phyloP scores from a whole-genome alignment of 2,888 invertebrate species.

The Ophion obscuratus region DNA sequence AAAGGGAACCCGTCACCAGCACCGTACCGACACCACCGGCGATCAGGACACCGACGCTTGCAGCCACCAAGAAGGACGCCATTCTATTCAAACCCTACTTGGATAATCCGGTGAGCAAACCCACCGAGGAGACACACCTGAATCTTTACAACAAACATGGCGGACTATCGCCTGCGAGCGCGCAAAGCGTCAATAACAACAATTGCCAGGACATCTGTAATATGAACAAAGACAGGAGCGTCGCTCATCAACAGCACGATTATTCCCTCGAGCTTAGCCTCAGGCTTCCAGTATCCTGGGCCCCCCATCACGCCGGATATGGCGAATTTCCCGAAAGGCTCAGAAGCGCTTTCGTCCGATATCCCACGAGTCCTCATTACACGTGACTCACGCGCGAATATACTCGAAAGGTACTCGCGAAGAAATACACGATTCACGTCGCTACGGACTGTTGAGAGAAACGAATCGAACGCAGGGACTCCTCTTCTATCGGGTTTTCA shows the following conservation, averaged over 20 bases:
- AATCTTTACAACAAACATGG: conserved; percentile 65
- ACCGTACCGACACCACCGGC: conserved; percentile 74
- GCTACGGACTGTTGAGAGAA: conserved; percentile 9
- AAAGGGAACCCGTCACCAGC: conserved; percentile 76
- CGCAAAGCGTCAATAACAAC: conserved; percentile 72
- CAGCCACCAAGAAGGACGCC: conserved; percentile 86
- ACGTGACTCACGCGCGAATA: conserved; percentile 66
- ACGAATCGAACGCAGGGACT: not conserved
- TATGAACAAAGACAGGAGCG: conserved; percentile 76
- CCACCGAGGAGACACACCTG: conserved; percentile 68
- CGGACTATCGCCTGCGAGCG: conserved; percentile 64
- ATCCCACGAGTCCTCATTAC: conserved; percentile 79
- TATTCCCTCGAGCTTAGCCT: conserved; percentile 78
- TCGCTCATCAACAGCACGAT: conserved; percentile 65
- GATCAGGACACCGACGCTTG: conserved; percentile 56
- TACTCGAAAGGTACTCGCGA: conserved; percentile 17
- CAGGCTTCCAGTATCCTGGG: conserved; percentile 79
- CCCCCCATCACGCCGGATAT: conserved; percentile 63
- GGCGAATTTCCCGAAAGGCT: conserved; percentile 68
- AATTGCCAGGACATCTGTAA: conserved; percentile 79
- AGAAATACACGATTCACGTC: conserved; percentile 9
- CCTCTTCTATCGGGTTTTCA: not conserved
- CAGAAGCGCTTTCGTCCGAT: conserved; percentile 81
- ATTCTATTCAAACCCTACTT: conserved; percentile 92
- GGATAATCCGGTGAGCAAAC: conserved; percentile 87